These are phyloP conservation scores for Atrina japonica DNA, from an alignment of 2,888 invertebrate species.

Conservation along the genomic window DNA sequence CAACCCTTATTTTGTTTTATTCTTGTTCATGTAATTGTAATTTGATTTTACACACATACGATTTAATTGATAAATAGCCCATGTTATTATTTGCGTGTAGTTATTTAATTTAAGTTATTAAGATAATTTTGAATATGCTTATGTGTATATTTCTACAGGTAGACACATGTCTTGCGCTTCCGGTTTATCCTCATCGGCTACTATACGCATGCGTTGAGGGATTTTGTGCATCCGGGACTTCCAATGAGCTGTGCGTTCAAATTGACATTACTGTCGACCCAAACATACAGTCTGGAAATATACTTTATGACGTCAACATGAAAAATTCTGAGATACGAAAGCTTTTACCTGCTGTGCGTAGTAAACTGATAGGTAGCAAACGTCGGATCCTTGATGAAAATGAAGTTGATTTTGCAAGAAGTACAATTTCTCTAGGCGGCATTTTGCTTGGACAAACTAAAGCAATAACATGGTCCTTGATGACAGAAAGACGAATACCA, in stretches of 20 bases:
- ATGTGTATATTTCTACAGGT: conserved; percentile 15
- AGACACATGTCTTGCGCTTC: conserved; percentile 28
- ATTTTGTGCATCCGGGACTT: conserved; percentile 14
- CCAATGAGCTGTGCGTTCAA: not conserved
- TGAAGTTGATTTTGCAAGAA: conserved; percentile 42
- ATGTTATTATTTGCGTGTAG: no score
- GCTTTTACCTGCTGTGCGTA: conserved; percentile 9
- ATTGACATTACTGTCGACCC: conserved; percentile 15
- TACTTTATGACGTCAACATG: conserved; percentile 36
- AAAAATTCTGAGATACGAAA: conserved; percentile 5
- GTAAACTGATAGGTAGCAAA: conserved; percentile 36
- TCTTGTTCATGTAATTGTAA: no score
- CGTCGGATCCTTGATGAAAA: conserved; percentile 28
- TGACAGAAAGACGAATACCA: no score
- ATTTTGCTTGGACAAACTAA: conserved; percentile 36
- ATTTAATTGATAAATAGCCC: no score
- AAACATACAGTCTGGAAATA: conserved; percentile 11
- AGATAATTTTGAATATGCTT: no score
- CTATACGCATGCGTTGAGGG: conserved; percentile 27
- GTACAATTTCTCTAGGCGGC: conserved; percentile 32
- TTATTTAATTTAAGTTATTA: no score
- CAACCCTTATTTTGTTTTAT: no score
- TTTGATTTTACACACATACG: no score
- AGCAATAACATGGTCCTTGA: not conserved
- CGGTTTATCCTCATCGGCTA: conserved; percentile 25